phyloP scores from a whole-genome alignment of 1,140 invertebrate genomes.

The Philopotamus ludificatus region DNA sequence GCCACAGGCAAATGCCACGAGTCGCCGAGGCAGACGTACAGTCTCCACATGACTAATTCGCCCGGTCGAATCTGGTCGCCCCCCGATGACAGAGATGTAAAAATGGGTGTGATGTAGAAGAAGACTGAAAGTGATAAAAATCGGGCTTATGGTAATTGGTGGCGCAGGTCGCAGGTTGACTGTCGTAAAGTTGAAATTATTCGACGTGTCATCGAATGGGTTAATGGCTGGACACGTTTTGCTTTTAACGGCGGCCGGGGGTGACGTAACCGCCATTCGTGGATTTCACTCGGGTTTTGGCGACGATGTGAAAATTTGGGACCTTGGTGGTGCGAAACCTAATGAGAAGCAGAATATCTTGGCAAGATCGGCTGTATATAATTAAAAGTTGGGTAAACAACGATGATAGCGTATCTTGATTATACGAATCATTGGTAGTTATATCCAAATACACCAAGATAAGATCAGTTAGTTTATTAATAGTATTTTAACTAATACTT shows the following conservation, averaged over 20 bases:
- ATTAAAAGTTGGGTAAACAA: no score
- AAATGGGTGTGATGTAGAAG: constrained; percentile 31
- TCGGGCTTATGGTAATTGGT: constrained; percentile 25
- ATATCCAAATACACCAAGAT: no score
- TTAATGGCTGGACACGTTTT: constrained; percentile 1
- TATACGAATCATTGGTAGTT: no score
- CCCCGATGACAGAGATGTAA: constrained; percentile 21
- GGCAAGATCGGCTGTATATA: no score
- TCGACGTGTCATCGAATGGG: constrained; percentile 22
- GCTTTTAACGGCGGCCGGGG: background rate
- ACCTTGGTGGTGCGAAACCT: no score
- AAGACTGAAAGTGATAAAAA: constrained; percentile 21
- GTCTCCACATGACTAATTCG: constrained; percentile 19
- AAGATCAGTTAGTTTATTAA: no score
- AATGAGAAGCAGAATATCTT: no score
- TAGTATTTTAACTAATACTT: no score
- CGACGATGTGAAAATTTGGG: no score
- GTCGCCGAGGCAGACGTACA: constrained; percentile 2
- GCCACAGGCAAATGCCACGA: background rate
- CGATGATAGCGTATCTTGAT: no score
- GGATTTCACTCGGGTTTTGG: background rate
- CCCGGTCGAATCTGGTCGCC: background rate
- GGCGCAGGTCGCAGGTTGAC: background rate
- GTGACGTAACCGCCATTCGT: background rate
- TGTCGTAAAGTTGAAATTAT: constrained; percentile 31